Evolutionary conservation across 2,113 vertebrate genomes (phyloP).

Genomic region (Malurus alboscapulatus): DNA sequence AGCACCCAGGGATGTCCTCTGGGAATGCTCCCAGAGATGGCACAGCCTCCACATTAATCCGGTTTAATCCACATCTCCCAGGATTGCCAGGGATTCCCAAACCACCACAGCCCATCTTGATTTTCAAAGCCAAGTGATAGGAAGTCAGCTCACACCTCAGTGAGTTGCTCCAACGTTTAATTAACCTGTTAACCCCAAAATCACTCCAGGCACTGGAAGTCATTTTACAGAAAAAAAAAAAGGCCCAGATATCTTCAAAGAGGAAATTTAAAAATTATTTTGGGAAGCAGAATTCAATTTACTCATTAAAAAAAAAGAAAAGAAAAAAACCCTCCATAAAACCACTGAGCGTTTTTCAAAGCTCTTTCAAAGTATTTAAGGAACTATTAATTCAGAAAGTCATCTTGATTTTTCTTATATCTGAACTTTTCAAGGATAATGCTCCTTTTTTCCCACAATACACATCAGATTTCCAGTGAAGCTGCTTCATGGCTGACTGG

Average conservation of each 20-base stretch:
- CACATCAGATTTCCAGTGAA: not conserved
- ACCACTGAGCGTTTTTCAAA: not conserved
- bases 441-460: not conserved
- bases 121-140: not conserved
- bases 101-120: not conserved
- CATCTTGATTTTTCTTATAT: not conserved
- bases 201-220: conserved; percentile 1
- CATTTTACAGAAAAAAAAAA: not conserved
- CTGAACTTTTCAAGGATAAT: not conserved
- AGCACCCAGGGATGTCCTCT: not conserved
- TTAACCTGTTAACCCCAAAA: conserved; percentile 37
- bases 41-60: not conserved
- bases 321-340: not conserved
- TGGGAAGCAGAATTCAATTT: not conserved
- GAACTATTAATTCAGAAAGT: not conserved
- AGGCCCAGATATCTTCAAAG: not conserved
- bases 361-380: not conserved
- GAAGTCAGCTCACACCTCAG: conserved; percentile 22
- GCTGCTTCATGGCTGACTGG: not conserved
- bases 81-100: not conserved
- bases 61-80: not conserved
- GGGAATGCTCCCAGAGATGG: not conserved
- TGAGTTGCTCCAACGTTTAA: conserved; percentile 18
- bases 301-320: not conserved
- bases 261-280: conserved; percentile 5